Conservation (phyloP, 2,113 vertebrate species). For the Gopherus evgoodei region DNA sequence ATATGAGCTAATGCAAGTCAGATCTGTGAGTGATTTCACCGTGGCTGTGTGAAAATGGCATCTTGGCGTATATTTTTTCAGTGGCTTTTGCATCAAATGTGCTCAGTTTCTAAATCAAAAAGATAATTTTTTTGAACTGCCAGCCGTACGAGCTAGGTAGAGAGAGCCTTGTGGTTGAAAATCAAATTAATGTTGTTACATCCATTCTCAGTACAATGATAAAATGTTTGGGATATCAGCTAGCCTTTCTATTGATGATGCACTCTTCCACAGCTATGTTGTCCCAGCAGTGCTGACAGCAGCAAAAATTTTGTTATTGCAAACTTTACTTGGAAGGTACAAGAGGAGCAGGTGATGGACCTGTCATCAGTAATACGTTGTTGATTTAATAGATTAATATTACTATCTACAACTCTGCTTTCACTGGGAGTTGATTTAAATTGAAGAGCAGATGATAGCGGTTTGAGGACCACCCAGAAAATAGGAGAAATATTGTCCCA, state of each 20-base stretch:
- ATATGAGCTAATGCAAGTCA: slow-evolving; percentile 57
- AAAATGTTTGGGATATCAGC: neutral
- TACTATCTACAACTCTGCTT: neutral
- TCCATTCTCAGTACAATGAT: neutral
- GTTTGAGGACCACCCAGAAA: neutral
- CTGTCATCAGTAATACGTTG: neutral
- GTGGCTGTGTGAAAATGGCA: neutral
- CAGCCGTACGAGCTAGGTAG: neutral
- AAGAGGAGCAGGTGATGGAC: neutral
- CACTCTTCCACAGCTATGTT: neutral
- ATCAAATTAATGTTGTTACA: neutral
- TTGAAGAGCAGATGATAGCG: neutral
- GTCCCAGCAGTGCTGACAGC: neutral
- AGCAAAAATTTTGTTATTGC: slow-evolving; percentile 9
- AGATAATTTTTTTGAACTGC: slow-evolving; percentile 1
- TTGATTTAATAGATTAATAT: neutral
- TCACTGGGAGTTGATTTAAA: neutral
- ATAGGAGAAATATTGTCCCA: neutral
- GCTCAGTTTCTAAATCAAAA: neutral
- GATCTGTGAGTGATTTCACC: slow-evolving; percentile 8
- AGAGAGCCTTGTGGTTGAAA: neutral
- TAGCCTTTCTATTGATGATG: neutral
- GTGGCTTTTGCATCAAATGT: neutral
- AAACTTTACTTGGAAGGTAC: neutral
- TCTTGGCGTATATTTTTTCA: neutral